phyloP scores from a whole-genome alignment of 2,113 vertebrate species.

The Etia nguti region DNA sequence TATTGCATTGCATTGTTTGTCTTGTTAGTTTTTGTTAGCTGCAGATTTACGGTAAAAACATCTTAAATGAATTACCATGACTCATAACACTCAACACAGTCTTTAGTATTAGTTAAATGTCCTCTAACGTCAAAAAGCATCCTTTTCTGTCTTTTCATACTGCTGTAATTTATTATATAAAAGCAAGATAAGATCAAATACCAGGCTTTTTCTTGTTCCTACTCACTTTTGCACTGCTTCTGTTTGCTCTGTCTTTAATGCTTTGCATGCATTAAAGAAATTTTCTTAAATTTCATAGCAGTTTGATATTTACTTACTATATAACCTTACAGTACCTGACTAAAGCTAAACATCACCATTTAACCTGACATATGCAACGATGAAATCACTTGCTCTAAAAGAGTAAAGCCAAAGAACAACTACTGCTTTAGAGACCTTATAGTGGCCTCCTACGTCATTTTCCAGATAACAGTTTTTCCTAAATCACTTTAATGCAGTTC shows the following conservation, averaged over 20 bases:
- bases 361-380: background rate
- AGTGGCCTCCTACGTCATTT: background rate
- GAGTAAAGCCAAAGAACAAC: background rate
- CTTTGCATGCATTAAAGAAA: background rate
- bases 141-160: background rate
- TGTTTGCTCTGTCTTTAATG: slow-evolving; percentile 43
- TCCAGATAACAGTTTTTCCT: background rate
- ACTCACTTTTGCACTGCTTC: slow-evolving; percentile 30
- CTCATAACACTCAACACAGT: background rate
- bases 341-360: background rate
- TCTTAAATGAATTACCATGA: background rate
- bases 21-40: background rate
- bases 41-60: background rate
- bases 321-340: background rate
- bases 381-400: background rate
- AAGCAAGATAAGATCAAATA: background rate
- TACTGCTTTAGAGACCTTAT: background rate
- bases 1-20: background rate
- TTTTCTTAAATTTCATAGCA: background rate
- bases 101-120: background rate
- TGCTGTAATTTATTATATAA: background rate
- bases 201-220: background rate
- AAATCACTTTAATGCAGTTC: background rate
- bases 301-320: background rate
- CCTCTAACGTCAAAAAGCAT: background rate